Evolutionary conservation across 2,888 invertebrate genomes (phyloP), one percentile per base, ranked within the genome.

Genomic region (Drosophila histrio): DNA sequence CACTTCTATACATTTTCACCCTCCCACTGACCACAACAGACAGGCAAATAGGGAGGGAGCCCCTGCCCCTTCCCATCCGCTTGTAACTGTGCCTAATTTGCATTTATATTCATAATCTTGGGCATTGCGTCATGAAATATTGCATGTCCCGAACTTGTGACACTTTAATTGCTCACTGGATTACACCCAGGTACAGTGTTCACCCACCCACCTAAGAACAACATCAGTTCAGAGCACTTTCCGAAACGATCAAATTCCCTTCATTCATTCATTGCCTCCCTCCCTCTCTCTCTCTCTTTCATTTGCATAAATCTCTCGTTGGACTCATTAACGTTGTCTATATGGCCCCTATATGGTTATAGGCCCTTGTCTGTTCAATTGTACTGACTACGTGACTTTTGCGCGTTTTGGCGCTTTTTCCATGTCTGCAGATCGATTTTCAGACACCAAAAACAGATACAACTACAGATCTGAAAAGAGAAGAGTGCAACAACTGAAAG

Each of bases 61-160:
- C n/a, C n/a, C n/a, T 57, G 22, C 41, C 9, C 8, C 41, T 9
- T 8, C 17, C 28, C 32, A 4, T 21, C 13, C 11, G 19, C 64
- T 30, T 28, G 50, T 44, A 69, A 68, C 57, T 76, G 60, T 60
- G 63, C 78, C 71, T 84, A 77, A 87, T 89, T 88, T 89, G 86
- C 89, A 89, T 89, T 79, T 86, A 87, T 89, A 89, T 87, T 87
- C 88, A 84, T 87, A 87, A 88, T 89, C 83, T 79, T 76, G 50
- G 74, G 50, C 81, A 88, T 75, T 83, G 81, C 84, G 82, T 78
- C 89, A 87, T 89, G 89, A 78, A 85, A 88, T 86, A 87, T 88
- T 70, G 89, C 88, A 89, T 88, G 88, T 87, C 84, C 87, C 69
- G 57, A 74, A 79, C 82, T 88, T 85, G 71, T 89, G 86, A 89